These are phyloP conservation scores for Asarcornis scutulata DNA, from an alignment of 2,113 vertebrate species.

Conservation along the genomic window DNA sequence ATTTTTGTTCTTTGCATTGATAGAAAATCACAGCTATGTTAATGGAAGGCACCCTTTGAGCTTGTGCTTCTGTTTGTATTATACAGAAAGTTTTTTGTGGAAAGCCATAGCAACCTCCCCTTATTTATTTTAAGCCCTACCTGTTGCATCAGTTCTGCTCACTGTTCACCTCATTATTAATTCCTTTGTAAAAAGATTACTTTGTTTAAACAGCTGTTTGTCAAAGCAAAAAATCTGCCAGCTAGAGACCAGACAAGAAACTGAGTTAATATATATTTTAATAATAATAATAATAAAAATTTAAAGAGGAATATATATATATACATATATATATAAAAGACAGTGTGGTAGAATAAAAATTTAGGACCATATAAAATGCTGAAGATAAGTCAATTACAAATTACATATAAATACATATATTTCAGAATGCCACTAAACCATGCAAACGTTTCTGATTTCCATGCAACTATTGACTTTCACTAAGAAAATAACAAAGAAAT, in stretches of 20 bases:
- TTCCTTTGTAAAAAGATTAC: not conserved
- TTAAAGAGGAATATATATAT: not conserved
- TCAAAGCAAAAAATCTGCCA: not conserved
- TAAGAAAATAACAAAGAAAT: not conserved
- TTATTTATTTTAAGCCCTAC: not conserved
- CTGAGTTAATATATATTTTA: not conserved
- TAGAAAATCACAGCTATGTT: not conserved
- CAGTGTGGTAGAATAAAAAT: not conserved
- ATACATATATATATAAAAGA: not conserved
- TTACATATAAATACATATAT: not conserved
- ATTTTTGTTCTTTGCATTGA: not conserved
- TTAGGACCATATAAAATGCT: not conserved
- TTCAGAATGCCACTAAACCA: not conserved
- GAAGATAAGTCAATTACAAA: not conserved
- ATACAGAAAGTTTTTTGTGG: not conserved
- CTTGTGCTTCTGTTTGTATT: not conserved
- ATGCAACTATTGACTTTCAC: not conserved
- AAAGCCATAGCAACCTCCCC: not conserved
- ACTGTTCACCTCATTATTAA: not conserved
- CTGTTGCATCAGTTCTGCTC: not conserved
- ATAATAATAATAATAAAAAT: not conserved
- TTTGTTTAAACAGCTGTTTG: not conserved
- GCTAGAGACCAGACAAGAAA: not conserved
- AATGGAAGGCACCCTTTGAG: not conserved
- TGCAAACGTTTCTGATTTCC: not conserved